Percentiles rank a stretch among this genome's conserved stretches.
These are phyloP conservation scores for Caenorhabditis angaria DNA, from an alignment of 2,888 invertebrate species.

Conservation along the genomic window DNA sequence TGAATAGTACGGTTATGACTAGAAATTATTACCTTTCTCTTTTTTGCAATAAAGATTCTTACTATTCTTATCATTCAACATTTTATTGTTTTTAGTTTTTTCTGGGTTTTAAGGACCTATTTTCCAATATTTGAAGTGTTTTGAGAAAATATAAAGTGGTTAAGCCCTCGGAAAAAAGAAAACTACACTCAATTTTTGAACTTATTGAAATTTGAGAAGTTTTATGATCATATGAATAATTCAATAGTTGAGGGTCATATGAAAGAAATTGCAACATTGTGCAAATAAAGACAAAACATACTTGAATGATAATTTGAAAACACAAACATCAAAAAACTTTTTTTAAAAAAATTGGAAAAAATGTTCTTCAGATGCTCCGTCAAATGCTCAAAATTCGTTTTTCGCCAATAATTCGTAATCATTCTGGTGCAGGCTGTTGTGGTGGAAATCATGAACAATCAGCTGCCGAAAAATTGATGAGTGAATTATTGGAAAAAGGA, in stretches of 20 bases:
- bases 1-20: neutral
- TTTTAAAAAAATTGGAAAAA: no score
- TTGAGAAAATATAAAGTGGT: neutral
- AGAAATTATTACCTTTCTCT: neutral
- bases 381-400: neutral
- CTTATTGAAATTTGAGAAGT: constrained; percentile 6
- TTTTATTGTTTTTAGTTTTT: neutral
- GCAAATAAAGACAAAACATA: no score
- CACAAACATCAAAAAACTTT: no score
- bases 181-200: constrained; percentile 2
- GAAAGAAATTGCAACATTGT: no score
- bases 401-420: constrained; percentile 1
- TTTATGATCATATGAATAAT: neutral
- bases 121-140: neutral
- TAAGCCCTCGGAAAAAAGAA: neutral
- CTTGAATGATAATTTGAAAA: no score
- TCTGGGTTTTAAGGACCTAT: neutral
- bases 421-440: constrained; percentile 14
- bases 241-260: no score
- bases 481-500: constrained; percentile 61
- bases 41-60: neutral
- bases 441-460: constrained; percentile 25
- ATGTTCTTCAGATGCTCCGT: constrained; percentile 5
- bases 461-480: constrained; percentile 71
- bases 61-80: neutral